phyloP scores from a whole-genome alignment of 2,797 vertebrate genomes.

The Pseudocheirus occidentalis region DNA sequence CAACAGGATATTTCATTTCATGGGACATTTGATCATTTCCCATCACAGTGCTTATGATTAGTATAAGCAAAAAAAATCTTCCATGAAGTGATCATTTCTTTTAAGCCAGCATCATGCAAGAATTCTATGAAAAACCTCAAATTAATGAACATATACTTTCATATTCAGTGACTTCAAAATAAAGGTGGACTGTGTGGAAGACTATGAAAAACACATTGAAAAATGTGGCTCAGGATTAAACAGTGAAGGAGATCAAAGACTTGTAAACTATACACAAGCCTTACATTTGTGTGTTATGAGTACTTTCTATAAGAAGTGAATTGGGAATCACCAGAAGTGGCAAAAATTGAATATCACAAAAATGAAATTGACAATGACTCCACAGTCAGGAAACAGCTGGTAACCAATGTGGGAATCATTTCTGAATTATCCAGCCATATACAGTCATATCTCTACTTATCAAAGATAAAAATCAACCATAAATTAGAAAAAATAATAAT shows the following conservation, averaged over 20 bases:
- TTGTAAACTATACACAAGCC: not conserved
- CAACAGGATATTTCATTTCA: slow-evolving; percentile 1
- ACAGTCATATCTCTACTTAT: not conserved
- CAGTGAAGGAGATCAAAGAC: not conserved
- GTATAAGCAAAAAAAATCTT: not conserved
- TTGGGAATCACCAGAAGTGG: not conserved
- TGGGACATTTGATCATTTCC: not conserved
- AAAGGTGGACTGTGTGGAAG: not conserved
- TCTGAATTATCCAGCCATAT: not conserved
- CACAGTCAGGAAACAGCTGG: not conserved
- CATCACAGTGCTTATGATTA: not conserved
- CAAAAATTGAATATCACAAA: not conserved
- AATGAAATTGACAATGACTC: not conserved
- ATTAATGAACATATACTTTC: not conserved
- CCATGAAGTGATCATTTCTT: not conserved
- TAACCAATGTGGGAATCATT: not conserved
- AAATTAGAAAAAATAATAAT: not conserved
- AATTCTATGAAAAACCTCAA: not conserved
- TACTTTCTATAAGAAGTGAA: not conserved
- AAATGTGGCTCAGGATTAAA: not conserved
- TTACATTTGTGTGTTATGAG: not conserved
- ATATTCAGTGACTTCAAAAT: not conserved
- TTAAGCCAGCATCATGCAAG: not conserved
- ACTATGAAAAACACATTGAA: not conserved
- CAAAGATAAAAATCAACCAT: not conserved